These are phyloP conservation scores for Hirudo medicinalis DNA, from an alignment of 1,140 invertebrate species.

Conservation along the genomic window DNA sequence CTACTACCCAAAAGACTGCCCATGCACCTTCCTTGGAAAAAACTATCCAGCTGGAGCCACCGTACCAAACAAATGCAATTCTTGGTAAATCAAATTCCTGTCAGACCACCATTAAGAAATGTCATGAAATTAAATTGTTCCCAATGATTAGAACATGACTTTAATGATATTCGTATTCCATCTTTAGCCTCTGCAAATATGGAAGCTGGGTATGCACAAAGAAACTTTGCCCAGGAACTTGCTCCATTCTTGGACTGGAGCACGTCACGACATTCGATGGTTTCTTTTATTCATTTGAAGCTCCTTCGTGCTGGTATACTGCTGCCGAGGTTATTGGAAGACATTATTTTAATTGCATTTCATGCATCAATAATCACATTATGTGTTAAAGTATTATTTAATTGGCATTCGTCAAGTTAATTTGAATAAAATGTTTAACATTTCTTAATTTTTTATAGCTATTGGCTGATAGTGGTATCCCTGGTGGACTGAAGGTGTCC, in stretches of 20 bases:
- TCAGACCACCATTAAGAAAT: not conserved
- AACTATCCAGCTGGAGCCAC: not conserved
- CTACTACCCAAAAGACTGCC: not conserved
- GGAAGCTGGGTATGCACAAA: conserved; percentile 11
- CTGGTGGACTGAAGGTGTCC: too few species aligned
- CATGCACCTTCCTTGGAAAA: not conserved
- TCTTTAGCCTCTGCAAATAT: conserved; percentile 1
- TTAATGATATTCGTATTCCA: not conserved
- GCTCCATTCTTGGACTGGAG: conserved; percentile 48
- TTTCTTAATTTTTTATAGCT: too few species aligned
- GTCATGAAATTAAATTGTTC: not conserved
- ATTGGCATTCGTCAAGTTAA: not conserved
- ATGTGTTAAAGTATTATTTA: not conserved
- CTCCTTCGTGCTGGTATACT: conserved; percentile 23
- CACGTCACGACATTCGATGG: conserved; percentile 26
- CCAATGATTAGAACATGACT: not conserved
- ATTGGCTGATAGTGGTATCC: too few species aligned
- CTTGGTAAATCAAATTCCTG: not conserved
- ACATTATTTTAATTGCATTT: not conserved
- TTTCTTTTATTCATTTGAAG: conserved; percentile 22
- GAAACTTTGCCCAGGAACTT: conserved; percentile 19
- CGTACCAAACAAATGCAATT: not conserved
- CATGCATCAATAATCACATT: not conserved
- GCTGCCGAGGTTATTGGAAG: conserved; percentile 20
- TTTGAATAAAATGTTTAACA: not conserved